These are phyloP conservation scores for Proisotoma minuta DNA, from an alignment of 2,888 invertebrate genomes.

Conservation along the genomic window DNA sequence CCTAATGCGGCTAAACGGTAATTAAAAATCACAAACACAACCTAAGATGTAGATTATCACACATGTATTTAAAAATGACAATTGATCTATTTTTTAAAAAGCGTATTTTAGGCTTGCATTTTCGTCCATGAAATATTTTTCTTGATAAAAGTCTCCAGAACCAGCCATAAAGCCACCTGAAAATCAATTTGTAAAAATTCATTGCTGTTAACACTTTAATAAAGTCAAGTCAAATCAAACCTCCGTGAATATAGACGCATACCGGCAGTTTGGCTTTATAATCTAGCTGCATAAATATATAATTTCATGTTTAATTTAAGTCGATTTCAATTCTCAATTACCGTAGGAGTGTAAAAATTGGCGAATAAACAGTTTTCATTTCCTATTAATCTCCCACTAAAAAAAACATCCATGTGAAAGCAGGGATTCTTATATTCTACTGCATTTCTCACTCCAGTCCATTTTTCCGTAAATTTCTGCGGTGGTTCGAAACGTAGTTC, in stretches of 20 bases:
- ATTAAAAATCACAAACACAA: conserved; percentile 22
- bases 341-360: conserved; percentile 35
- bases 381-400: conserved; percentile 29
- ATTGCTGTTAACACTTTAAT: too few relatives aligned
- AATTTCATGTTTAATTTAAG: too few relatives aligned
- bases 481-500: conserved; percentile 6
- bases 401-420: conserved; percentile 29
- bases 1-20: conserved; percentile 26
- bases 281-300: too few relatives aligned
- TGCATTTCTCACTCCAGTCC: conserved; percentile 28
- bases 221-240: too few relatives aligned
- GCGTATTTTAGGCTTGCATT: too few relatives aligned
- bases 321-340: too few relatives aligned
- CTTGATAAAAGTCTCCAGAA: conserved; percentile 22
- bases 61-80: too few relatives aligned
- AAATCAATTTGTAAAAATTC: too few relatives aligned
- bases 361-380: conserved; percentile 34
- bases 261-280: too few relatives aligned
- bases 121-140: conserved; percentile 26
- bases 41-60: too few relatives aligned
- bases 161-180: conserved; percentile 34
- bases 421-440: conserved; percentile 18
- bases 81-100: too few relatives aligned
- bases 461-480: conserved; percentile 6
- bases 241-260: too few relatives aligned